Evolutionary conservation across 1,140 invertebrate species (phyloP), one percentile per base, ranked within the genome.

Genomic region (Calliopsis andreniformis): DNA sequence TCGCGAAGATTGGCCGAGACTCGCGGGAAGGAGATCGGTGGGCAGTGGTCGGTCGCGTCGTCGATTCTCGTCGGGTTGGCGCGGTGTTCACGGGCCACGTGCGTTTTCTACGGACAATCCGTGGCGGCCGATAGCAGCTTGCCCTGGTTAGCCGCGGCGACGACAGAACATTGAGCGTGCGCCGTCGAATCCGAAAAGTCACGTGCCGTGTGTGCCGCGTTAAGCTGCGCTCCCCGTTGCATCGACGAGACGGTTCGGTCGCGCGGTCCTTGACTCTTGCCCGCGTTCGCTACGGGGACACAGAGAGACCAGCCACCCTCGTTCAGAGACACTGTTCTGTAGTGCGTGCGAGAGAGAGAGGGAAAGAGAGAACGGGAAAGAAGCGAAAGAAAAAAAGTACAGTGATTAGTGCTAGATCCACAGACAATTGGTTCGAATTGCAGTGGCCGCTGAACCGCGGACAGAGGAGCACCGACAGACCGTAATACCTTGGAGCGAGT

Each of bases 341-440:
- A n/a, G 58, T 61, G 47, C 32, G 43, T 30, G 18, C 61, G 25
- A 45, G 16, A n/a, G 7, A 25, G 20, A 18, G 23, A 23, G 5
- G 1, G 2, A 23, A 5, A 32, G 35, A 56, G 56, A 42, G n/a
- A n/a, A n/a, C n/a, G n/a, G n/a, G n/a, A n/a, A n/a, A n/a, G n/a
- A n/a, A n/a, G n/a, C n/a, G n/a, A 3, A 10, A 16, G 7, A 56
- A 3, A n/a, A 2, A 55, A 23, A 16, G 3, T 10, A 32, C 53
- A 39, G 76, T 78, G 80, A 45, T 64, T 18, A 64, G 68, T 67
- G 62, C 5, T 53, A 75, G 49, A 66, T 49, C 51, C 53, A 61
- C 67, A 32, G 53, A 78, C 80, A 42, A 56, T 81, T 73, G 58
- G 32, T 83, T 83, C 76, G 53, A n/a, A 64, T 83, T 83, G n/a